A percentile compares a stretch with the other conserved stretches of the same genome.
These are phyloP conservation scores for Battus philenor DNA, from an alignment of 1,140 invertebrate species.

Conservation along the genomic window DNA sequence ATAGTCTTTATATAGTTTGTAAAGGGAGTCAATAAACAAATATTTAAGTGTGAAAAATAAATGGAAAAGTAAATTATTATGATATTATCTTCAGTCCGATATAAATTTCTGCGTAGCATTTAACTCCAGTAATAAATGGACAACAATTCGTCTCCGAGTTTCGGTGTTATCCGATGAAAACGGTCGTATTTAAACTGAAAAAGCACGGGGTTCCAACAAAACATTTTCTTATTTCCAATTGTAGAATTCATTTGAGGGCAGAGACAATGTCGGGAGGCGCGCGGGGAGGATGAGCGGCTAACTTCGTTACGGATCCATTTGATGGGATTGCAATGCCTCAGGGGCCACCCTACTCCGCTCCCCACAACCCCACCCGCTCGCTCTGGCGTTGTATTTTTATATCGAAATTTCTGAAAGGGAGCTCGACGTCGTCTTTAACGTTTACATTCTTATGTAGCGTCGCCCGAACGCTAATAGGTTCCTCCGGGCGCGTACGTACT, in stretches of 20 bases:
- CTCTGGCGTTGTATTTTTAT: conserved; percentile 61
- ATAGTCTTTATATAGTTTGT: no score
- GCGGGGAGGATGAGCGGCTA: conserved; percentile 70
- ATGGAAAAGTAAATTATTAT: no score
- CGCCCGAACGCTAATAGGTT: conserved; percentile 68
- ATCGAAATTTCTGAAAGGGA: conserved; percentile 62
- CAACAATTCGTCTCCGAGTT: conserved; percentile 14
- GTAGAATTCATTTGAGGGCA: conserved; percentile 75
- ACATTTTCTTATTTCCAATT: conserved; percentile 75
- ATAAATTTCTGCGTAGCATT: no score
- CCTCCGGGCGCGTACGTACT: conserved; percentile 35
- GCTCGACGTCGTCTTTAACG: conserved; percentile 54
- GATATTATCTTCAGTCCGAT: no score
- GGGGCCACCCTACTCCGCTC: conserved; percentile 37
- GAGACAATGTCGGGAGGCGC: conserved; percentile 59
- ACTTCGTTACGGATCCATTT: conserved; percentile 72
- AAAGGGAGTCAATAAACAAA: no score
- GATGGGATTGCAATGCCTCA: conserved; percentile 76
- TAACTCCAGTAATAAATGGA: neutral
- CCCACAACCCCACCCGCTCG: conserved; percentile 42
- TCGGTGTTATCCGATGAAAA: conserved; percentile 53
- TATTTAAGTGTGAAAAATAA: no score
- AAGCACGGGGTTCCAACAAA: conserved; percentile 65
- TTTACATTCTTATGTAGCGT: conserved; percentile 71
- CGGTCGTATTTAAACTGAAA: conserved; percentile 64